These are phyloP conservation scores for Tetragnatha versicolor DNA, from an alignment of 1,140 invertebrate genomes.

Conservation along the genomic window DNA sequence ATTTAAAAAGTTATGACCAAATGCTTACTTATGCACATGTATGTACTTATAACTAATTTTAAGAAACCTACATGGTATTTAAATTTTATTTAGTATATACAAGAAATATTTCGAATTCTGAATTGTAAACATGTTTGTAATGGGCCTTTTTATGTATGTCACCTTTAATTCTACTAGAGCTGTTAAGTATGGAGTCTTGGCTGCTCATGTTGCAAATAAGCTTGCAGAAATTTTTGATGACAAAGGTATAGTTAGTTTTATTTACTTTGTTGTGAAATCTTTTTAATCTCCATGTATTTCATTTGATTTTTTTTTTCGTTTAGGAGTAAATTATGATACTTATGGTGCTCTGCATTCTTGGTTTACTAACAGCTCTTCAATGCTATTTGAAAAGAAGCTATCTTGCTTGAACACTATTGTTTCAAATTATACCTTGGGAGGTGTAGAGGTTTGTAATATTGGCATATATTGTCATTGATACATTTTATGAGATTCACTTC, in stretches of 20 bases:
- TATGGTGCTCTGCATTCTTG: slow-evolving; percentile 27
- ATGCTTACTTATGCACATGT: no score
- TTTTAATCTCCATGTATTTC: background rate
- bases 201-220: slow-evolving; percentile 54
- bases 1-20: no score
- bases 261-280: background rate
- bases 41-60: no score
- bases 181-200: slow-evolving; percentile 47
- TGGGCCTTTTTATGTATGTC: background rate
- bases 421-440: slow-evolving; percentile 10
- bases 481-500: no score
- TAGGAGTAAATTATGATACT: slow-evolving; percentile 38
- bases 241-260: slow-evolving; percentile 23
- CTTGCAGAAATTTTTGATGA: slow-evolving; percentile 42
- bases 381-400: background rate
- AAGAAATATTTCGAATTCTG: no score
- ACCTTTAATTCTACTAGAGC: slow-evolving; percentile 16
- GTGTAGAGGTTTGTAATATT: slow-evolving; percentile 10
- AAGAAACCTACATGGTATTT: no score
- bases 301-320: background rate
- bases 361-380: slow-evolving; percentile 17
- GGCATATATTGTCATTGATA: no score
- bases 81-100: no score
- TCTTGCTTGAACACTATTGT: slow-evolving; percentile 22
- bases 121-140: no score